These are phyloP conservation scores for Plutella xylostella DNA, from an alignment of 2,888 invertebrate species.

Conservation along the genomic window DNA sequence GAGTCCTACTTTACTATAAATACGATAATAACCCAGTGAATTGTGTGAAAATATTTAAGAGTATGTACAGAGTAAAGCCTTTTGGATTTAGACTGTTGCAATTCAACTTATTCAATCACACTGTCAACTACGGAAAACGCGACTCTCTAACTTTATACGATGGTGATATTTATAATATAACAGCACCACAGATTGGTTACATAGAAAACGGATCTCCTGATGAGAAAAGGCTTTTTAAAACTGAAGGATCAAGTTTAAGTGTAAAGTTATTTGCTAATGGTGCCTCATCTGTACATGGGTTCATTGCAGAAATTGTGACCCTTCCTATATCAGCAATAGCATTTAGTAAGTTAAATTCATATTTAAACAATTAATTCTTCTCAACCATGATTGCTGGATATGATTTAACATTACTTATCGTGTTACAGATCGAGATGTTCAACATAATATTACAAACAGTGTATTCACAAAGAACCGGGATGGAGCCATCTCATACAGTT, in stretches of 20 bases:
- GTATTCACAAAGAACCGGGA: conserved; percentile 84
- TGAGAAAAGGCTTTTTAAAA: conserved; percentile 81
- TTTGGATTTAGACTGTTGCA: conserved; percentile 92
- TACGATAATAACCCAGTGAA: conserved; percentile 97
- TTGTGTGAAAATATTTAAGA: conserved; percentile 96
- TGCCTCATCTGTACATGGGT: conserved; percentile 93
- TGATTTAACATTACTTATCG: background rate
- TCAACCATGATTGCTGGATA: background rate
- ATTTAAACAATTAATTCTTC: background rate
- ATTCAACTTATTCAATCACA: conserved; percentile 92
- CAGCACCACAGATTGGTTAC: conserved; percentile 77
- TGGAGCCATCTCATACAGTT: conserved; percentile 89
- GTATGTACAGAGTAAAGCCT: conserved; percentile 85
- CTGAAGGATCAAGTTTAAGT: conserved; percentile 84
- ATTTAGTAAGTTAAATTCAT: conserved; percentile 78
- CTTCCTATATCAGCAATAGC: conserved; percentile 92
- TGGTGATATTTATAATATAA: conserved; percentile 91
- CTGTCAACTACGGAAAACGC: conserved; percentile 81
- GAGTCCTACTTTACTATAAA: conserved; percentile 94
- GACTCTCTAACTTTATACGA: conserved; percentile 91
- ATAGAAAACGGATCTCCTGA: conserved; percentile 78
- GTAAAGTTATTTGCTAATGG: conserved; percentile 94
- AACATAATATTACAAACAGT: conserved; percentile 90
- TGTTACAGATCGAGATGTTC: conserved; percentile 85
- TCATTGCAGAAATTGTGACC: conserved; percentile 96